Evolutionary conservation across 2,113 vertebrate genomes (phyloP).

Genomic region (Taurulus bubalis): DNA sequence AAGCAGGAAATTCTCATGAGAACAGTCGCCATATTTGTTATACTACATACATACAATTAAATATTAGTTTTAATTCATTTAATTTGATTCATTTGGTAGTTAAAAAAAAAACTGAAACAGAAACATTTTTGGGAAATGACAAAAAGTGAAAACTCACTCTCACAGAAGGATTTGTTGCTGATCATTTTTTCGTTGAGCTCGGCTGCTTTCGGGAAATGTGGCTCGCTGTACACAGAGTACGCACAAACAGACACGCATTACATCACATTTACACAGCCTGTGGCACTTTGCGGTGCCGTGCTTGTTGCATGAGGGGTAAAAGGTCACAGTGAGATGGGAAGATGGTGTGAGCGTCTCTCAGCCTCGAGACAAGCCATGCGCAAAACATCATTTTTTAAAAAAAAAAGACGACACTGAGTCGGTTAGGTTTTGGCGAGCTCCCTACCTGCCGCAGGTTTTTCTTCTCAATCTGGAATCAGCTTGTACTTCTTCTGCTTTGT

Average conservation of each 20-base stretch:
- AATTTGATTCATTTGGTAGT: too few relatives aligned
- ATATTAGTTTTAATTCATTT: too few relatives aligned
- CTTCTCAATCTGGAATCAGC: conserved; percentile 32
- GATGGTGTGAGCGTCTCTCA: background rate
- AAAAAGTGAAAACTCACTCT: conserved; percentile 77
- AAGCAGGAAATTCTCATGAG: background rate
- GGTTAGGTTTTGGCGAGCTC: background rate
- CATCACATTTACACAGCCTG: conserved; percentile 18
- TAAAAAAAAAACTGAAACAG: background rate
- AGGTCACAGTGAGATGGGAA: conserved; percentile 24
- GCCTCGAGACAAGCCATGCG: background rate
- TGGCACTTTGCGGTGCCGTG: background rate
- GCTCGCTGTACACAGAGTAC: conserved; percentile 77
- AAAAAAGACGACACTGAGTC: background rate
- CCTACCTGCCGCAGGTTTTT: conserved; percentile 62
- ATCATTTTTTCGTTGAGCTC: conserved; percentile 60
- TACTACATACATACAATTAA: too few relatives aligned
- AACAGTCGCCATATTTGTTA: background rate
- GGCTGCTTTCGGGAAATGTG: conserved; percentile 35
- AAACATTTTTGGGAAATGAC: background rate
- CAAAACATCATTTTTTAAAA: conserved; percentile 2
- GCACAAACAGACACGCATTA: conserved; percentile 42
- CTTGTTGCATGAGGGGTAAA: conserved; percentile 23
- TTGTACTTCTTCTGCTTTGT: background rate
- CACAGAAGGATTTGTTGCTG: conserved; percentile 45